Percentiles rank a stretch among this genome's conserved stretches.
Evolutionary conservation across 2,113 vertebrate species (phyloP).

Genomic region (Sorex araneus): DNA sequence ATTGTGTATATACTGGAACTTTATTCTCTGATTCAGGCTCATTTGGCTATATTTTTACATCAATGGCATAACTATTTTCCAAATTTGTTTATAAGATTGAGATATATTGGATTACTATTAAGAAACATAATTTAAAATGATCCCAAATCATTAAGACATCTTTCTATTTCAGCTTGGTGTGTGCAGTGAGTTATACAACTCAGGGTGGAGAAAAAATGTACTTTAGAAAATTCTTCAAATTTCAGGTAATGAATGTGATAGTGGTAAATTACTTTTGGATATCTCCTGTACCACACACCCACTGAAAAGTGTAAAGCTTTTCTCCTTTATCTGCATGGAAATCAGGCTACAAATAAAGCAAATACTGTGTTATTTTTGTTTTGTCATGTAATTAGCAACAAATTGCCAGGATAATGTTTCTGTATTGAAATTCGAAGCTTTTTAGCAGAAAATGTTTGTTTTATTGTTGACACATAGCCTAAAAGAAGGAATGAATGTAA

Average conservation of each 20-base stretch:
- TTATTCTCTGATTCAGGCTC: not conserved
- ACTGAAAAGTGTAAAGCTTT: not conserved
- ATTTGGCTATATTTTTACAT: not conserved
- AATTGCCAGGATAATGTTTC: constrained; percentile 73
- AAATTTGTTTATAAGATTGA: constrained; percentile 8
- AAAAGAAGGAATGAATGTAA: not conserved
- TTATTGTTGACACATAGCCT: not conserved
- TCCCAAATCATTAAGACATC: constrained; percentile 52
- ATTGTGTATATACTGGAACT: not conserved
- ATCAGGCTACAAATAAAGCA: constrained; percentile 40
- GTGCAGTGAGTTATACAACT: constrained; percentile 98
- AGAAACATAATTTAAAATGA: constrained; percentile 56
- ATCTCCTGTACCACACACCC: not conserved
- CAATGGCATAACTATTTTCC: not conserved
- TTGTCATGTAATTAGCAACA: constrained; percentile 72
- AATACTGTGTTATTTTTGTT: not conserved
- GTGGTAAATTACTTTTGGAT: not conserved
- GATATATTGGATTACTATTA: constrained; percentile 53
- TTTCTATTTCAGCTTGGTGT: constrained; percentile 94
- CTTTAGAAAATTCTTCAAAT: constrained; percentile 99
- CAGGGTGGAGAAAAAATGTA: constrained; percentile 98
- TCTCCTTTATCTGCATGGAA: not conserved
- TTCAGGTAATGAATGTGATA: constrained; percentile 92
- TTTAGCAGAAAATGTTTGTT: not conserved
- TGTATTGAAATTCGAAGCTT: constrained; percentile 49